Evolutionary conservation across 2,888 invertebrate species (phyloP).

Genomic region (Yponomeuta plumbellus): DNA sequence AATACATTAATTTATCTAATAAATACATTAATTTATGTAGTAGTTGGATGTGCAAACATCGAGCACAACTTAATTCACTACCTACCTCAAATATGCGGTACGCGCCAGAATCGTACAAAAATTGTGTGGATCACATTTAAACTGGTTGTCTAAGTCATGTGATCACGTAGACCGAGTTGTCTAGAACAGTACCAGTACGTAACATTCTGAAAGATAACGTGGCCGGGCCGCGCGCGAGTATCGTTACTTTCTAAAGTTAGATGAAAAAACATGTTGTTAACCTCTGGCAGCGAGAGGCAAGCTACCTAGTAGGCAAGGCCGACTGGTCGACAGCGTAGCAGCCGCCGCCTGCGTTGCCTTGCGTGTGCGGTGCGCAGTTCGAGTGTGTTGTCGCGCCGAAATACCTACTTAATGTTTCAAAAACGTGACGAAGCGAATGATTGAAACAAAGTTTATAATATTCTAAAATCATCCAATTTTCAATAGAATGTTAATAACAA

Average conservation of each 20-base stretch:
- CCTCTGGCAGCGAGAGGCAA: slow-evolving; percentile 69
- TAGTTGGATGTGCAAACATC: neutral
- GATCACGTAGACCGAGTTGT: neutral
- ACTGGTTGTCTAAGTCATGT: neutral
- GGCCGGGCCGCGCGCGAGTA: slow-evolving; percentile 35
- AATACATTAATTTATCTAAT: neutral
- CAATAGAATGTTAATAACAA: too few species aligned
- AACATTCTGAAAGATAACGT: slow-evolving; percentile 40
- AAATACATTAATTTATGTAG: neutral
- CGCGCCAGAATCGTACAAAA: neutral
- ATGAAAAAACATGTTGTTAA: slow-evolving; percentile 70
- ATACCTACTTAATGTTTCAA: slow-evolving; percentile 4
- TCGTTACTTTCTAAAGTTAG: slow-evolving; percentile 73
- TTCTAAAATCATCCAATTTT: too few species aligned
- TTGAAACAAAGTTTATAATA: too few species aligned
- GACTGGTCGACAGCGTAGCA: slow-evolving; percentile 38
- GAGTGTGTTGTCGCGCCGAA: slow-evolving; percentile 7
- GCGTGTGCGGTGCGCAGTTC: slow-evolving; percentile 6
- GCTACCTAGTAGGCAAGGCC: slow-evolving; percentile 60
- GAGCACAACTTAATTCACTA: too few species aligned
- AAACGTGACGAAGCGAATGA: neutral
- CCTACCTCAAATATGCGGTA: too few species aligned
- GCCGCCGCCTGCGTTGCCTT: slow-evolving; percentile 25
- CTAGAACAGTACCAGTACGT: slow-evolving; percentile 21
- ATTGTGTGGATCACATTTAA: neutral